Evolutionary conservation across 53 echinoderm and acorn worm species (phyloP).

Genomic region (Patiria pectinifera): DNA sequence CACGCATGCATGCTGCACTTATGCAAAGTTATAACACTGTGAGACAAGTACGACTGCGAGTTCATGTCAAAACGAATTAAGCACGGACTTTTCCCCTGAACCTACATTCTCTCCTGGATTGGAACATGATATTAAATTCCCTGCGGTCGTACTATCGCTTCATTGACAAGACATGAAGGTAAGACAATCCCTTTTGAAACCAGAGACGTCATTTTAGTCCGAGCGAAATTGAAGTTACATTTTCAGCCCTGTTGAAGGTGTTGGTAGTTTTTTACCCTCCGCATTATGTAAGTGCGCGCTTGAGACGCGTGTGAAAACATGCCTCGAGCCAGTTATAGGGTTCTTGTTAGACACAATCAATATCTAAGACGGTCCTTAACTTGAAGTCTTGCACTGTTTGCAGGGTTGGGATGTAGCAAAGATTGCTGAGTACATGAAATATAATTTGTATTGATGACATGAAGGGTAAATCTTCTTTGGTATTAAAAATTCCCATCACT

Average conservation of each 20-base stretch:
- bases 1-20: neutral
- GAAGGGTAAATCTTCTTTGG: neutral
- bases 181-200: slow-evolving; percentile 16
- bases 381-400: neutral
- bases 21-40: neutral
- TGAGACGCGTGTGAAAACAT: neutral
- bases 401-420: neutral
- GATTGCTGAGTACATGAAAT: neutral
- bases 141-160: neutral
- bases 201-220: slow-evolving; percentile 5
- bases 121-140: slow-evolving; percentile 10
- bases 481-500: too few relatives aligned
- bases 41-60: neutral
- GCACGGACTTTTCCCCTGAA: neutral
- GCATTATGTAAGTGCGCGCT: slow-evolving; percentile 11
- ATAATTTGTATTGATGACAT: neutral
- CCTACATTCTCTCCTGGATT: neutral
- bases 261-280: neutral
- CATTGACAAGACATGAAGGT: neutral
- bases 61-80: neutral
- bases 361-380: slow-evolving; percentile 6
- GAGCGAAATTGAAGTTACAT: slow-evolving; percentile 5
- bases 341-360: slow-evolving; percentile 4
- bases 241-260: neutral
- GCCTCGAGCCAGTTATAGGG: neutral